A percentile compares a stretch with the other conserved stretches of the same genome.
These are phyloP conservation scores for Lamellibrachia columna DNA, from an alignment of 2,888 invertebrate species.

Conservation along the genomic window DNA sequence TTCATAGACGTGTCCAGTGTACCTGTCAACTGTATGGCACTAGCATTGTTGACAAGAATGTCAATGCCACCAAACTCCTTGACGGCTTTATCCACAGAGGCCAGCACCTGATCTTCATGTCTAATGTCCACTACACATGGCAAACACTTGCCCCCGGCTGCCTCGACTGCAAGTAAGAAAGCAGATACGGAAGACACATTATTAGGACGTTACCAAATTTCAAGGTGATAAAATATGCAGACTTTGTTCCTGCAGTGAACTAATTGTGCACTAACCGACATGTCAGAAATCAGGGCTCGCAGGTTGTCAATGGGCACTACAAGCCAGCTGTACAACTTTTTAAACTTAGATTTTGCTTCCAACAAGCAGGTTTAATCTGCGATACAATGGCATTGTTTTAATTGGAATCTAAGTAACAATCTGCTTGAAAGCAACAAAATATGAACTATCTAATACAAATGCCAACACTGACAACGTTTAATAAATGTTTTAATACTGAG, in stretches of 20 bases:
- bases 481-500: background rate
- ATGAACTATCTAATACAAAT: background rate
- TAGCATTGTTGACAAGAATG: slow-evolving; percentile 92
- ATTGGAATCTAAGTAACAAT: background rate
- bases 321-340: too few species aligned
- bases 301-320: too few species aligned
- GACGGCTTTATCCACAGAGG: slow-evolving; percentile 71
- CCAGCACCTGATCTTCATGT: slow-evolving; percentile 76
- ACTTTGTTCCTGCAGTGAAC: too few species aligned
- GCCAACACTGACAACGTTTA: background rate
- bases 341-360: too few species aligned
- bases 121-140: slow-evolving; percentile 90
- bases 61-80: slow-evolving; percentile 94
- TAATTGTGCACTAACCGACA: too few species aligned
- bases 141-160: slow-evolving; percentile 83
- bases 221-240: too few species aligned
- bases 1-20: slow-evolving; percentile 90
- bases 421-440: background rate
- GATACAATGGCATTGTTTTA: too few species aligned
- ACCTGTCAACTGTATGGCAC: slow-evolving; percentile 81
- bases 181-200: background rate
- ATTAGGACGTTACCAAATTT: background rate
- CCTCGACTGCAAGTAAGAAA: slow-evolving; percentile 75
- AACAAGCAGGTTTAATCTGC: too few species aligned
- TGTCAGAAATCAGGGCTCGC: too few species aligned